A percentile compares a stretch with the other conserved stretches of the same genome.
phyloP scores from a whole-genome alignment of 2,113 vertebrate species.

The Stomatorhinus ivindoensis region DNA sequence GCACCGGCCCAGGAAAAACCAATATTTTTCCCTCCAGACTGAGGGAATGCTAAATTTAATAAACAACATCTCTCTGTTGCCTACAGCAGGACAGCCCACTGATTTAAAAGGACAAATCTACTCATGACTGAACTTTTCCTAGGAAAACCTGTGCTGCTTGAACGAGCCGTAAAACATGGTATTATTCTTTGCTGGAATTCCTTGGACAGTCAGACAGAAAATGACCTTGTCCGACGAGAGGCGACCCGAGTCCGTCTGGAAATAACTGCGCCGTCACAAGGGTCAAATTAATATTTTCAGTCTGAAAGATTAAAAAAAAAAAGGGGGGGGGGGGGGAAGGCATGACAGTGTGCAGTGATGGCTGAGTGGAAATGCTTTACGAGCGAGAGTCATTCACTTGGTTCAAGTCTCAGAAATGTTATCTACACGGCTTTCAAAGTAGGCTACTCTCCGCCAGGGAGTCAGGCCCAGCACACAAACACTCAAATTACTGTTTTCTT shows the following conservation, averaged over 20 bases:
- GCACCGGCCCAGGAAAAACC: neutral
- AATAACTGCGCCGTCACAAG: conserved; percentile 10
- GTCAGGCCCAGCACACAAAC: neutral
- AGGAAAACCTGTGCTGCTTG: neutral
- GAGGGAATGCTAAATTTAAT: neutral
- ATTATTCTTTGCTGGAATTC: neutral
- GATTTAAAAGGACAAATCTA: neutral
- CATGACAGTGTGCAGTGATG: conserved; percentile 26
- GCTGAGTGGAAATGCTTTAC: conserved; percentile 26
- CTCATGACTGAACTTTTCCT: neutral
- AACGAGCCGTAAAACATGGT: neutral
- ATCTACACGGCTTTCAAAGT: conserved; percentile 24
- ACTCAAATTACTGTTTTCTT: conserved; percentile 17
- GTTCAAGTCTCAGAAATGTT: conserved; percentile 27
- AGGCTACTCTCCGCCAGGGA: conserved; percentile 14
- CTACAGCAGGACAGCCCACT: neutral
- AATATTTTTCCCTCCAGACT: neutral
- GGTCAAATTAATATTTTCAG: conserved; percentile 17
- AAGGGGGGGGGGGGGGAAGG: conserved; percentile 12
- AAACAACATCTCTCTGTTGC: neutral
- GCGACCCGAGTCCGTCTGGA: neutral
- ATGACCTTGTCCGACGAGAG: conserved; percentile 13
- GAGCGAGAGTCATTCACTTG: conserved; percentile 27
- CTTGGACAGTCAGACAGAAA: neutral
- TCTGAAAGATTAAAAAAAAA: conserved; percentile 3